Percentiles rank a stretch among this genome's conserved stretches.
phyloP scores from a whole-genome alignment of 1,140 invertebrate genomes.

The Trialeurodes vaporariorum region DNA sequence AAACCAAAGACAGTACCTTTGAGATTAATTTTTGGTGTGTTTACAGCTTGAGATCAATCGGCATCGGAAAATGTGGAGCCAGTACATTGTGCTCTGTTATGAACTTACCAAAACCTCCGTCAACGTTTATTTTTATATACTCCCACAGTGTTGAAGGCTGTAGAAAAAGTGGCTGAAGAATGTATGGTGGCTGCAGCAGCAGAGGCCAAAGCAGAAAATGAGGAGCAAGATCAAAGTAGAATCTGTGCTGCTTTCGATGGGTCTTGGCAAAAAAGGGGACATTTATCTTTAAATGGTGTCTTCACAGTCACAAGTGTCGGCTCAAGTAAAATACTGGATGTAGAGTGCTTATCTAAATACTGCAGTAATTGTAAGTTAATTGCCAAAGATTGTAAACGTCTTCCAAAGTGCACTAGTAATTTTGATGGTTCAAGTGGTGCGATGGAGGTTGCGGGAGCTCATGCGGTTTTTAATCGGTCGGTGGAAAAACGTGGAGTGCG shows the following conservation, averaged over 20 bases:
- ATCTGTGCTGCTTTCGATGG: not conserved
- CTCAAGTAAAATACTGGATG: constrained; percentile 9
- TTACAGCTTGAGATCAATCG: not conserved
- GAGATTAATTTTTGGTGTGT: constrained; percentile 1
- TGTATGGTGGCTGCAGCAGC: constrained; percentile 6
- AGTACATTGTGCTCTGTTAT: too few species aligned
- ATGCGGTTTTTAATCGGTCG: too few species aligned
- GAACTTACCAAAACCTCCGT: too few species aligned
- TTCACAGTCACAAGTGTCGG: constrained; percentile 5
- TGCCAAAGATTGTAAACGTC: too few species aligned
- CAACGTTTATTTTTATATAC: not conserved
- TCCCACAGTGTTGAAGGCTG: not conserved
- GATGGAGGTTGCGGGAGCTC: too few species aligned
- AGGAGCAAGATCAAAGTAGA: not conserved
- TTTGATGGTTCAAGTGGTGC: too few species aligned
- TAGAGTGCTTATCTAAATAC: too few species aligned
- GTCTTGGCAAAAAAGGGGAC: not conserved
- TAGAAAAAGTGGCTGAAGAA: constrained; percentile 2
- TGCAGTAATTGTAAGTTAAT: too few species aligned
- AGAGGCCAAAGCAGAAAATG: constrained; percentile 14
- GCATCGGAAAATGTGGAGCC: not conserved
- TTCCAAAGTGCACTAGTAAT: too few species aligned
- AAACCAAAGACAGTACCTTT: too few species aligned
- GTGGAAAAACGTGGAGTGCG: too few species aligned
- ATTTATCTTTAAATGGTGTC: constrained; percentile 1